These are phyloP conservation scores for Ichneumoninae sp. DNA, from an alignment of 2,888 invertebrate species.

Conservation along the genomic window DNA sequence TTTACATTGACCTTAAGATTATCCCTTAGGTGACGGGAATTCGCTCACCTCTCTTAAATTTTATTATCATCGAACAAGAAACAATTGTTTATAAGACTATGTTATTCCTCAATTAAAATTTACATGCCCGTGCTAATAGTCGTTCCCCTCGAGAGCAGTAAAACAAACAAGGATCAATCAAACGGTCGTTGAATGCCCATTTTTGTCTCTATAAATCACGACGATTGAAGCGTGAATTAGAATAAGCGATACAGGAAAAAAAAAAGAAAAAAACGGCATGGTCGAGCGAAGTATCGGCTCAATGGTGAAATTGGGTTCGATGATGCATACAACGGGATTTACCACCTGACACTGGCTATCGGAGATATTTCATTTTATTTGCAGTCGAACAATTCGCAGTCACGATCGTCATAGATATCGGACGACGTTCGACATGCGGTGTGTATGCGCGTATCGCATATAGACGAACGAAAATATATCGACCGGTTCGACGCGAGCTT, in stretches of 20 bases:
- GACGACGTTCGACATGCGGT: slow-evolving; percentile 10
- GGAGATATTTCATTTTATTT: slow-evolving; percentile 32
- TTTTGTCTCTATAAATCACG: too few relatives aligned
- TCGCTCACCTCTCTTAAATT: too few relatives aligned
- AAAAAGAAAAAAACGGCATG: neutral
- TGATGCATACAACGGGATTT: slow-evolving; percentile 4
- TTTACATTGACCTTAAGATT: too few relatives aligned
- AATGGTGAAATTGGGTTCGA: neutral
- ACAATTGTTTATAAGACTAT: too few relatives aligned
- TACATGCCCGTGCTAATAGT: too few relatives aligned
- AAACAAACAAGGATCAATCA: too few relatives aligned
- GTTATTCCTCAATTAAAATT: too few relatives aligned
- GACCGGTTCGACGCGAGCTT: neutral
- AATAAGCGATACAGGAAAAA: neutral
- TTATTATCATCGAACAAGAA: too few relatives aligned
- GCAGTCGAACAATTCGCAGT: neutral
- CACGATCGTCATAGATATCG: slow-evolving; percentile 1
- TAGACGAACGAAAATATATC: slow-evolving; percentile 4
- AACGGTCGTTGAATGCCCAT: too few relatives aligned
- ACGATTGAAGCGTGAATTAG: too few relatives aligned
- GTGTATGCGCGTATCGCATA: neutral
- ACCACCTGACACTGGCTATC: neutral
- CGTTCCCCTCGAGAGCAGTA: too few relatives aligned
- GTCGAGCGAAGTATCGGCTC: neutral
- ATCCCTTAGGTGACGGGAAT: too few relatives aligned